Evolutionary conservation across 2,888 invertebrate genomes (phyloP), one percentile per base, ranked within the genome.

Genomic region (Cryptus armator): DNA sequence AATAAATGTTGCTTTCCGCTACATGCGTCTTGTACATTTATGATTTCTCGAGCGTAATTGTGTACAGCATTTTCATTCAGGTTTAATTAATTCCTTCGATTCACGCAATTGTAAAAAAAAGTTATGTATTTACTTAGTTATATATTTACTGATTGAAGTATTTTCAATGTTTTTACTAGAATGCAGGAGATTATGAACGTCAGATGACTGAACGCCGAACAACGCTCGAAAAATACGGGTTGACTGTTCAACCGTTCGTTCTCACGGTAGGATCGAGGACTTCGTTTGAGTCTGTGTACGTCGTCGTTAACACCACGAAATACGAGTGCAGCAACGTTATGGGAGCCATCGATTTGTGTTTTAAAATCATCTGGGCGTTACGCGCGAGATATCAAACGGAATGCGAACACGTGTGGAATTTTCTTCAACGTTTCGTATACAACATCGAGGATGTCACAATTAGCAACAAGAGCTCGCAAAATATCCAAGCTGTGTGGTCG

Each of bases 341-440:
- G 37, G 64, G 43, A 37, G n/a, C n/a, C n/a, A n/a, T n/a, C n/a
- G n/a, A n/a, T n/a, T n/a, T n/a, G n/a, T n/a, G n/a, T n/a, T n/a
- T n/a, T n/a, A n/a, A n/a, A n/a, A n/a, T n/a, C n/a, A n/a, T 72
- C 46, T 77, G 78, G 77, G 53, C 59, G 10, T 44, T 83, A 37
- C 24, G 12, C 37, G 83, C 83, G 16, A 5, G 72, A 67, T 83
- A 83, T 9, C 64, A 77, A 48, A 3, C 29, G 1, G 78, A 78
- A 9, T 83, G 71, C 32, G 83, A 83, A 44, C n/a, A 24, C 10
- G 67, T 83, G 12, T 83, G 83, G 83, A 59, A 56, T 46, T 83
- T 83, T 19, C 16, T 83, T 10, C 44, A 83, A 64, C 9, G 46
- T 29, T 82, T 62, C 67, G 70, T 83, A 6, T 83, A 78, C 48